These are phyloP conservation scores for Epinotia bilunana DNA, from an alignment of 2,888 invertebrate species.

Conservation along the genomic window DNA sequence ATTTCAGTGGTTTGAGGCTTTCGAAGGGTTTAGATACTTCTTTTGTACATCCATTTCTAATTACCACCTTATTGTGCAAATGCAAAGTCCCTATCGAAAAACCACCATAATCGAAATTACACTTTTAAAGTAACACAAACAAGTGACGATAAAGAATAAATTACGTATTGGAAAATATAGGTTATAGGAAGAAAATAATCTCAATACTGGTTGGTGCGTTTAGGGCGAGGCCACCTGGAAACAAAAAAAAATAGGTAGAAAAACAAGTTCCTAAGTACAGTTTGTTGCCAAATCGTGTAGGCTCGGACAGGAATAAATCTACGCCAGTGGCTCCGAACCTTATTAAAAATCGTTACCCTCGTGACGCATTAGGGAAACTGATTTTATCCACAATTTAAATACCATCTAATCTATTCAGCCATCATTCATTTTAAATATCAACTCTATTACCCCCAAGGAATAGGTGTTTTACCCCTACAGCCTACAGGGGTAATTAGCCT, in stretches of 20 bases:
- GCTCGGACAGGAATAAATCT: too few species aligned
- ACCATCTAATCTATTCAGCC: too few species aligned
- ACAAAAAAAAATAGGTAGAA: slow-evolving; percentile 19
- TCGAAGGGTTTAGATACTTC: neutral
- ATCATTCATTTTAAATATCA: too few species aligned
- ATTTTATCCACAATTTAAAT: too few species aligned
- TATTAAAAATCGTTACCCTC: too few species aligned
- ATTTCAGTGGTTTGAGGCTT: too few species aligned
- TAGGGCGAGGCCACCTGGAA: slow-evolving; percentile 70
- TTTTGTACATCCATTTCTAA: neutral
- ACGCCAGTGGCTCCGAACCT: too few species aligned
- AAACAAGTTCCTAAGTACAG: neutral
- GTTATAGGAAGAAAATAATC: slow-evolving; percentile 46
- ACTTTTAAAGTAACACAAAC: neutral
- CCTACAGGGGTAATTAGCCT: too few species aligned
- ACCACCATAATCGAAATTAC: neutral
- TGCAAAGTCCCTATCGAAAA: neutral
- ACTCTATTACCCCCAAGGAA: too few species aligned
- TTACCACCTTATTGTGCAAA: neutral
- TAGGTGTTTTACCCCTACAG: too few species aligned
- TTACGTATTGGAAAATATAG: slow-evolving; percentile 28
- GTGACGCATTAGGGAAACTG: too few species aligned
- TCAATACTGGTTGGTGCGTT: slow-evolving; percentile 51
- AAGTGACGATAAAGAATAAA: slow-evolving; percentile 19
- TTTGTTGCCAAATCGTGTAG: neutral